Percentiles rank a stretch among this genome's conserved stretches.
Evolutionary conservation across 1,140 invertebrate species (phyloP).

Genomic region (Amyelois transitella): DNA sequence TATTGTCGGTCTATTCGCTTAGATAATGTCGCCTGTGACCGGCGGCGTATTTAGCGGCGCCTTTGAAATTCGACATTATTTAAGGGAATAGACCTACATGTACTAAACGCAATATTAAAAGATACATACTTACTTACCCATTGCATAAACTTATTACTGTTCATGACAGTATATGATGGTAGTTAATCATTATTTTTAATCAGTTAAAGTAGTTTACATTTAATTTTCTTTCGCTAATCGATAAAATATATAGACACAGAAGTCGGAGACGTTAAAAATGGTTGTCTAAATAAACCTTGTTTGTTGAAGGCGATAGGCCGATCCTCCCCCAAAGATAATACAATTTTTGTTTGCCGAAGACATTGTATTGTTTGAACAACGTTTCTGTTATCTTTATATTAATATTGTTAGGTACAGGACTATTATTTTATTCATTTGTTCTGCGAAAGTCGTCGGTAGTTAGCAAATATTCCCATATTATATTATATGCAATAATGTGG

Average conservation of each 20-base stretch:
- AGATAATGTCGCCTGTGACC: too few species aligned
- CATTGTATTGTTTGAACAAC: neutral
- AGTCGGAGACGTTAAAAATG: slow-evolving; percentile 1
- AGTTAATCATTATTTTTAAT: neutral
- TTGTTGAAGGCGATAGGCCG: slow-evolving; percentile 4
- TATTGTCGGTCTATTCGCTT: too few species aligned
- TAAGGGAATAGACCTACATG: too few species aligned
- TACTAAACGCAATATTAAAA: too few species aligned
- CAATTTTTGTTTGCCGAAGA: slow-evolving; percentile 8
- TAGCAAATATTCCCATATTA: neutral
- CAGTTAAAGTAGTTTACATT: neutral
- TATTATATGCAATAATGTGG: too few species aligned
- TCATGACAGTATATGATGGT: too few species aligned
- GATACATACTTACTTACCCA: too few species aligned
- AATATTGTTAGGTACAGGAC: slow-evolving; percentile 2
- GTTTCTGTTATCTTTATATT: neutral
- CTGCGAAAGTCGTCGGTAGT: neutral
- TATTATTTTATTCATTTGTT: slow-evolving; percentile 1
- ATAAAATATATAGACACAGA: neutral
- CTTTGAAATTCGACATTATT: too few species aligned
- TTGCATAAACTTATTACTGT: too few species aligned
- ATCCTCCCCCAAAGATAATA: slow-evolving; percentile 5
- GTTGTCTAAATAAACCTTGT: slow-evolving; percentile 4
- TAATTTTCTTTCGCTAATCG: neutral
- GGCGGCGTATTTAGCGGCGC: too few species aligned